phyloP scores from a whole-genome alignment of 2,113 vertebrate genomes.

The Pollimyrus isidori region DNA sequence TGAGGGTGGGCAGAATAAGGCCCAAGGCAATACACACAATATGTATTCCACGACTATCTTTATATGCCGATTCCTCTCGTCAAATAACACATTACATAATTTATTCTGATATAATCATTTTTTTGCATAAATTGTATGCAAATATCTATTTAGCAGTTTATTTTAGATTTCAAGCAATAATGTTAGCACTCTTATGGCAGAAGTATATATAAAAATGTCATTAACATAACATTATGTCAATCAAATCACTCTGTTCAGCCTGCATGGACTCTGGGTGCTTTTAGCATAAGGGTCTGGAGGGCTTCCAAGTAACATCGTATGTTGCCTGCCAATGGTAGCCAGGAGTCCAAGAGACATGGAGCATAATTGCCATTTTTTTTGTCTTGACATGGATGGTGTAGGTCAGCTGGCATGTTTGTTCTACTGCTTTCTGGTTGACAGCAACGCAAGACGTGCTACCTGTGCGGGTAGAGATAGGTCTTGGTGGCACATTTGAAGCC shows the following conservation, averaged over 20 bases:
- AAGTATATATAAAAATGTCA: background rate
- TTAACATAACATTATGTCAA: conserved; percentile 7
- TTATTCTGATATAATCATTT: background rate
- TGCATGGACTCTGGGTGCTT: background rate
- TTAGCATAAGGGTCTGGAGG: background rate
- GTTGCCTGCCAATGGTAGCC: background rate
- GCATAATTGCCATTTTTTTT: background rate
- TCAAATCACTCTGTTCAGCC: background rate
- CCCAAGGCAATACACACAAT: background rate
- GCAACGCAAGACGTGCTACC: background rate
- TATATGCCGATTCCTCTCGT: background rate
- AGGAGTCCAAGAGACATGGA: background rate
- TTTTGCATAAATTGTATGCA: background rate
- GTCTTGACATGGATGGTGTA: background rate
- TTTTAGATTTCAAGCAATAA: background rate
- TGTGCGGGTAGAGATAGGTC: background rate
- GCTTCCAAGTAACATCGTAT: background rate
- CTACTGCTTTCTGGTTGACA: background rate
- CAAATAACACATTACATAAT: background rate
- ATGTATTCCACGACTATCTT: background rate
- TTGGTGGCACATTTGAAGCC: background rate
- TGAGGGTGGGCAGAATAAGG: background rate
- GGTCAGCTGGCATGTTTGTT: background rate
- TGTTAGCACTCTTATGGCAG: background rate
- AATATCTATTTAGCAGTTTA: background rate